These are phyloP conservation scores for Latheticus oryzae DNA, from an alignment of 2,888 invertebrate species.

Conservation along the genomic window DNA sequence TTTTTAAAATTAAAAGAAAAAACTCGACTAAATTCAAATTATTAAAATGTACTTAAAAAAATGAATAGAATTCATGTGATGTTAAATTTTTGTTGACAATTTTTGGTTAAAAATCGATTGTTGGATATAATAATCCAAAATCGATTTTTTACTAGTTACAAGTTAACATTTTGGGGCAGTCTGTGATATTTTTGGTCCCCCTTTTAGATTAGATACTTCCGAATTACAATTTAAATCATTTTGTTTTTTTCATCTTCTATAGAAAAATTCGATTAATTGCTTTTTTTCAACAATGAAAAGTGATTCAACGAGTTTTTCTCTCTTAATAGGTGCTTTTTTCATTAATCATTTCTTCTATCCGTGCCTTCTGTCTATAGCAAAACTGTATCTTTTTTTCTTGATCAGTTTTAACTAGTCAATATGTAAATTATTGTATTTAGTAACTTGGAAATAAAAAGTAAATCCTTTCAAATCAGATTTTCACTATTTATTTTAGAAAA, in stretches of 20 bases:
- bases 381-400: slow-evolving; percentile 58
- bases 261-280: slow-evolving; percentile 23
- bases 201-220: slow-evolving; percentile 52
- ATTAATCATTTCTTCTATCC: slow-evolving; percentile 61
- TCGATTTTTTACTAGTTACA: slow-evolving; percentile 34
- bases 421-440: slow-evolving; percentile 58
- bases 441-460: slow-evolving; percentile 41
- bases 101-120: slow-evolving; percentile 17
- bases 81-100: slow-evolving; percentile 16
- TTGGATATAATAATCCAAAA: neutral
- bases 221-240: slow-evolving; percentile 35
- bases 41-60: slow-evolving; percentile 20
- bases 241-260: slow-evolving; percentile 43
- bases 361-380: slow-evolving; percentile 64
- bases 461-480: slow-evolving; percentile 12
- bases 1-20: too few relatives aligned
- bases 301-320: slow-evolving; percentile 19
- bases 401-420: slow-evolving; percentile 44
- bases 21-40: slow-evolving; percentile 23
- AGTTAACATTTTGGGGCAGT: slow-evolving; percentile 57
- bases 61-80: slow-evolving; percentile 21
- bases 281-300: too few relatives aligned
- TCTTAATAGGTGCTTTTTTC: slow-evolving; percentile 49
- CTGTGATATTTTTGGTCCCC: slow-evolving; percentile 65
- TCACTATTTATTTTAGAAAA: too few relatives aligned